Evolutionary conservation across 2,797 vertebrate genomes (phyloP).

Genomic region (Gambelia wislizenii): DNA sequence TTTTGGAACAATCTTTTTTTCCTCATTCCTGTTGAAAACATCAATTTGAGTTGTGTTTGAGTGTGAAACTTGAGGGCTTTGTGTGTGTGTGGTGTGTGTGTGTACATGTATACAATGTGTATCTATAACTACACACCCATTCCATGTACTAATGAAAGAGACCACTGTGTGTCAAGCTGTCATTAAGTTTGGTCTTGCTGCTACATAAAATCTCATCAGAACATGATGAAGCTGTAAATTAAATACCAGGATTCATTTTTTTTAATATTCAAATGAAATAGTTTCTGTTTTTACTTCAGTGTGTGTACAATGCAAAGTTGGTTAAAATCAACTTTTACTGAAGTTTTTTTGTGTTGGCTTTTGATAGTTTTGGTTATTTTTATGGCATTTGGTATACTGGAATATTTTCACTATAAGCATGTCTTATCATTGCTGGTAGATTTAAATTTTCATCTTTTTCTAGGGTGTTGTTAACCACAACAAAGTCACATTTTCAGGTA

Average conservation of each 20-base stretch:
- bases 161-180: not conserved
- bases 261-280: not conserved
- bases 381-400: not conserved
- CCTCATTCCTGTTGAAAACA: constrained; percentile 16
- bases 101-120: not conserved
- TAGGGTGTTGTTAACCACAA: fast-evolving
- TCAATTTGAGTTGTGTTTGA: not conserved
- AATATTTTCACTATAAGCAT: not conserved
- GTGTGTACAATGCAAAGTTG: not conserved
- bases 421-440: not conserved
- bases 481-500: constrained; percentile 10
- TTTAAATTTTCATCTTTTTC: not conserved
- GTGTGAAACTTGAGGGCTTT: not conserved
- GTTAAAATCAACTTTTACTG: not conserved
- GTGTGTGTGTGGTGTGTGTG: not conserved
- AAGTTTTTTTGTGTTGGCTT: not conserved
- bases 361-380: not conserved
- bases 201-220: constrained; percentile 9
- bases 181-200: not conserved
- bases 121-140: not conserved
- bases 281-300: not conserved
- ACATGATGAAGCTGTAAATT: constrained; percentile 9
- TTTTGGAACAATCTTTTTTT: not conserved
- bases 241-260: constrained; percentile 16
- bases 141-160: not conserved